Evolutionary conservation across 2,888 invertebrate species (phyloP).

Genomic region (Pediacus dermestoides): DNA sequence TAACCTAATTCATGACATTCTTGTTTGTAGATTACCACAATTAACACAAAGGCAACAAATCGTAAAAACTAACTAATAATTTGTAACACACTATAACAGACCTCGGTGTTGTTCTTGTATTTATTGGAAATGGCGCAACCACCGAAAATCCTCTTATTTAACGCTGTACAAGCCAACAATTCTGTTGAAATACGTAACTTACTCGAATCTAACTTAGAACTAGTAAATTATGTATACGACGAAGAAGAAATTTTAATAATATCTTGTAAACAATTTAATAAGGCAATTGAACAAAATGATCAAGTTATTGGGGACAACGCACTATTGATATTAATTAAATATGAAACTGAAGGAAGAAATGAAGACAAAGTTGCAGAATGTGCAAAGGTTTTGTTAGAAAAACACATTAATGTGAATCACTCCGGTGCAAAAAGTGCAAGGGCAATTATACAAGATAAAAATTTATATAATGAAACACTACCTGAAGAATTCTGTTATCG

Average conservation of each 20-base stretch:
- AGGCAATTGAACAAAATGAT: constrained; percentile 50
- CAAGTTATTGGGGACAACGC: constrained; percentile 39
- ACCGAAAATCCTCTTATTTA: constrained; percentile 47
- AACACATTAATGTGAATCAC: constrained; percentile 35
- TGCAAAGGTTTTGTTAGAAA: constrained; percentile 31
- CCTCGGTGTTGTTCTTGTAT: too few species aligned
- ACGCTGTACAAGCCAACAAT: constrained; percentile 55
- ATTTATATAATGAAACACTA: constrained; percentile 33
- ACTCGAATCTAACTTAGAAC: constrained; percentile 51
- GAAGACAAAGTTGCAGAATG: constrained; percentile 36
- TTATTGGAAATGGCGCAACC: too few species aligned
- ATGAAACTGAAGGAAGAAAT: constrained; percentile 44
- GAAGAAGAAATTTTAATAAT: constrained; percentile 49
- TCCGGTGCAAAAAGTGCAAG: constrained; percentile 58
- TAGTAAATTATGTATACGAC: constrained; percentile 56
- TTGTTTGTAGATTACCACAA: too few species aligned
- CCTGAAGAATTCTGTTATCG: constrained; percentile 27
- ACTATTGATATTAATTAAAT: constrained; percentile 38
- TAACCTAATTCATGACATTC: too few species aligned
- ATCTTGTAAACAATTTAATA: constrained; percentile 57
- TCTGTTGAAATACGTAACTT: constrained; percentile 53
- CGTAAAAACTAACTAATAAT: too few species aligned
- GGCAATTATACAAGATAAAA: constrained; percentile 51
- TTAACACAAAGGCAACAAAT: too few species aligned
- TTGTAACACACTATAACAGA: too few species aligned